Evolutionary conservation across 1,140 invertebrate species (phyloP).

Genomic region (Amphibalanus amphitrite): DNA sequence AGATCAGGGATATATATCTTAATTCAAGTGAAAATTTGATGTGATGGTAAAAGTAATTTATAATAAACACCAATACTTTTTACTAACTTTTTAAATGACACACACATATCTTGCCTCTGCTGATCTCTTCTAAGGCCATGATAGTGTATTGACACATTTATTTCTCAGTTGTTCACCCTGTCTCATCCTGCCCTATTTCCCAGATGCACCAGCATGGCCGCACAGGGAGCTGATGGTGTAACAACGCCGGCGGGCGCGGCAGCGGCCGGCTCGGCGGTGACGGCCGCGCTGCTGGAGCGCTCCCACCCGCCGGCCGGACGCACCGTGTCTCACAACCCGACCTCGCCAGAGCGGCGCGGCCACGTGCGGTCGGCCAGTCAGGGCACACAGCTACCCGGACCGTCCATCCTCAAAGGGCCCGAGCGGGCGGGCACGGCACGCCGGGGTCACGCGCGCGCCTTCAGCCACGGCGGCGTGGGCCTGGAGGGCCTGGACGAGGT

Average conservation of each 20-base stretch:
- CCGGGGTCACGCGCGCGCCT: constrained; percentile 58
- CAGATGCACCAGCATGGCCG: neutral
- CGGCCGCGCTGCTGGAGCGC: neutral
- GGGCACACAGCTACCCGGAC: constrained; percentile 5
- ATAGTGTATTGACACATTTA: too few relatives aligned
- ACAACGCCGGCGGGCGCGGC: neutral
- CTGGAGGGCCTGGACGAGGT: constrained; percentile 34
- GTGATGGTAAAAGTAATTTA: too few relatives aligned
- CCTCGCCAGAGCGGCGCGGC: neutral
- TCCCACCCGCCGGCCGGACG: neutral
- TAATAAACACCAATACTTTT: too few relatives aligned
- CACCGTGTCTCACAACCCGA: neutral
- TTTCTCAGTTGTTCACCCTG: too few relatives aligned
- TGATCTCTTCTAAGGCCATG: too few relatives aligned
- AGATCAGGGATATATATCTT: too few relatives aligned
- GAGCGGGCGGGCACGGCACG: neutral
- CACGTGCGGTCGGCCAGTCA: constrained; percentile 5
- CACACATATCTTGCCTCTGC: too few relatives aligned
- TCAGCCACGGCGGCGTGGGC: constrained; percentile 64
- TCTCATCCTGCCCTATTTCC: too few relatives aligned
- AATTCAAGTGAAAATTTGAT: too few relatives aligned
- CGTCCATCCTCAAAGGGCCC: constrained; percentile 8
- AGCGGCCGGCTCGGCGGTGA: neutral
- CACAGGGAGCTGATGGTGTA: too few relatives aligned
- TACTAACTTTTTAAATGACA: too few relatives aligned